These are phyloP conservation scores for Stomorhina lunata DNA, from an alignment of 2,888 invertebrate genomes.

Conservation along the genomic window DNA sequence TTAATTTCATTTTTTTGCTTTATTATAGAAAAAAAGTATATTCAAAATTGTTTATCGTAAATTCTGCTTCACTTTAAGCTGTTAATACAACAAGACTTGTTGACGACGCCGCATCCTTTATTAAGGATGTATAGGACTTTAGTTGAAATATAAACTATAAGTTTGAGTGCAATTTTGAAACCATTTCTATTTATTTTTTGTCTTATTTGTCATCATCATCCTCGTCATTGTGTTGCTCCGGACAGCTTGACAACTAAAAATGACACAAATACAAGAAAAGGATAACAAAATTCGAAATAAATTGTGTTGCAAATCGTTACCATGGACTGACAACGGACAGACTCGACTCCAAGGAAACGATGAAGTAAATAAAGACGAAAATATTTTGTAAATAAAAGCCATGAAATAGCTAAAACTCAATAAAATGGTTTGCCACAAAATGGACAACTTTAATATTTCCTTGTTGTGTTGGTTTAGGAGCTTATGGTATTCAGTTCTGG, in stretches of 20 bases:
- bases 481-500: too few relatives aligned
- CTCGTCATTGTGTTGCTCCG: conserved; percentile 39
- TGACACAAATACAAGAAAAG: neutral
- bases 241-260: conserved; percentile 40
- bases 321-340: too few relatives aligned
- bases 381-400: neutral
- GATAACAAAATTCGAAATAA: neutral
- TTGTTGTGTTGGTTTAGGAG: too few relatives aligned
- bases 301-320: conserved; percentile 40
- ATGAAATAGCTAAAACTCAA: conserved; percentile 15
- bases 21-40: neutral
- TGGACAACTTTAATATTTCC: conserved; percentile 26
- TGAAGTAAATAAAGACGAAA: conserved; percentile 11
- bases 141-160: neutral
- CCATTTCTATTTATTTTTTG: conserved; percentile 51
- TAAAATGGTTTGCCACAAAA: conserved; percentile 18
- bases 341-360: neutral
- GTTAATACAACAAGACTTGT: conserved; percentile 36
- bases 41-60: neutral
- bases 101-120: conserved; percentile 32
- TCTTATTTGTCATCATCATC: conserved; percentile 53
- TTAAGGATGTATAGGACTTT: conserved; percentile 4
- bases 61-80: neutral
- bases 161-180: conserved; percentile 12
- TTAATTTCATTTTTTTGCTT: conserved; percentile 9